Percentiles rank a stretch among this genome's conserved stretches.
Conservation (phyloP, 2,888 invertebrate species). For the Busseola fusca region DNA sequence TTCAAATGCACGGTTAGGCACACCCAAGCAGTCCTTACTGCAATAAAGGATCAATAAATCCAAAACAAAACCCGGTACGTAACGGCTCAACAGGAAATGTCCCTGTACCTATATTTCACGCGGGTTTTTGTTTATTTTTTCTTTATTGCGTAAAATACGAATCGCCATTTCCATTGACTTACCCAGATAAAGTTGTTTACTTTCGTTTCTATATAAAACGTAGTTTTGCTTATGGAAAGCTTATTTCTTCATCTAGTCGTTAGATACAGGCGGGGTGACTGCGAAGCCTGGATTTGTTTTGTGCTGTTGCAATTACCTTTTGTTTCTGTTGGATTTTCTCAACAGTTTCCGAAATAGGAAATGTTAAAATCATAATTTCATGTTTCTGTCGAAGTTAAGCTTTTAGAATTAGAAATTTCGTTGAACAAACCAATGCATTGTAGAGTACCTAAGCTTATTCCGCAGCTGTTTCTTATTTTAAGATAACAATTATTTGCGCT, state of each 20-base stretch:
- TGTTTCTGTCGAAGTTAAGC: conserved; percentile 42
- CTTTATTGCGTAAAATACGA: conserved; percentile 62
- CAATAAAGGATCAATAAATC: conserved; percentile 63
- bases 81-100: conserved; percentile 56
- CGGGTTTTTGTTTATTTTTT: conserved; percentile 62
- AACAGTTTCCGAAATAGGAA: conserved; percentile 59
- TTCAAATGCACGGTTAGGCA: conserved; percentile 54
- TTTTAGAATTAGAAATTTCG: conserved; percentile 31
- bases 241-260: conserved; percentile 70
- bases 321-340: conserved; percentile 67
- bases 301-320: conserved; percentile 71
- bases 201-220: conserved; percentile 52
- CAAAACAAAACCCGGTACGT: conserved; percentile 57
- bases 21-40: conserved; percentile 53
- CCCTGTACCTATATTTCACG: conserved; percentile 58
- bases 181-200: conserved; percentile 57
- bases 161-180: conserved; percentile 56
- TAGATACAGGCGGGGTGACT: conserved; percentile 63
- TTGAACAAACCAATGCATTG: conserved; percentile 13
- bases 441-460: conserved; percentile 7
- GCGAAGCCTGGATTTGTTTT: conserved; percentile 69
- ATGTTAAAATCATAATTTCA: conserved; percentile 56
- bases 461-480: background rate
- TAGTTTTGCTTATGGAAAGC: conserved; percentile 65
- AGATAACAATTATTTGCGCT: background rate